A percentile compares a stretch with the other conserved stretches of the same genome.
Evolutionary conservation across 2,888 invertebrate species (phyloP).

Genomic region (Pseudanteris insignis): DNA sequence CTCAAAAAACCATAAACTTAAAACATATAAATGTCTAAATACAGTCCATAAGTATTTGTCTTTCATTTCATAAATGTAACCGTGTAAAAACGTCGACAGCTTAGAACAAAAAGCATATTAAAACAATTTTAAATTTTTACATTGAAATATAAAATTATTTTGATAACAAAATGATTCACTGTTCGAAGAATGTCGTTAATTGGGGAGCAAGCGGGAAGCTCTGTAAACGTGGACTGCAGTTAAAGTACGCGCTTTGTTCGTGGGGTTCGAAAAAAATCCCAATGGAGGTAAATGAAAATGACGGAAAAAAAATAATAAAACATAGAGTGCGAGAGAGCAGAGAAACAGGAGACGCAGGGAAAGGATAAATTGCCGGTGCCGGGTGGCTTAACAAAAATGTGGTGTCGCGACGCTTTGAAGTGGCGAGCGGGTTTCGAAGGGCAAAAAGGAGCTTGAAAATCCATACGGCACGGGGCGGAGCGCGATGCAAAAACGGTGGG

Average conservation of each 20-base stretch:
- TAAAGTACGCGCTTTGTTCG: constrained; percentile 37
- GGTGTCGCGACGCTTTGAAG: constrained; percentile 61
- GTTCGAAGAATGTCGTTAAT: constrained; percentile 34
- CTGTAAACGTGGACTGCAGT: constrained; percentile 40
- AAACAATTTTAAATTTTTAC: background rate
- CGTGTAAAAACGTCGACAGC: too few species aligned
- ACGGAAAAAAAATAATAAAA: too few species aligned
- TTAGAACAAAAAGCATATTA: too few species aligned
- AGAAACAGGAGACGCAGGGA: too few species aligned
- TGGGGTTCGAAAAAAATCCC: constrained; percentile 38
- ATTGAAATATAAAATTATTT: constrained; percentile 14
- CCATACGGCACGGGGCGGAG: constrained; percentile 52
- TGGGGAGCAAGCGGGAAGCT: constrained; percentile 38
- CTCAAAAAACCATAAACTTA: too few species aligned
- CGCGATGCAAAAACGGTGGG: constrained; percentile 40
- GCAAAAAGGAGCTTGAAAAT: constrained; percentile 53
- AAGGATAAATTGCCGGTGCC: constrained; percentile 39
- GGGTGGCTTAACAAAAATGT: constrained; percentile 54
- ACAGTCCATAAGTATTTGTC: too few species aligned
- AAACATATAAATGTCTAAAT: too few species aligned
- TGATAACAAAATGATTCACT: constrained; percentile 33
- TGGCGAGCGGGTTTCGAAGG: constrained; percentile 48
- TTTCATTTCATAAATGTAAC: too few species aligned
- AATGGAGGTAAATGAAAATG: too few species aligned
- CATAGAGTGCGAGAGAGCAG: too few species aligned